Evolutionary conservation across 2,888 invertebrate species (phyloP).

Genomic region (Agonopterix subpropinquella): DNA sequence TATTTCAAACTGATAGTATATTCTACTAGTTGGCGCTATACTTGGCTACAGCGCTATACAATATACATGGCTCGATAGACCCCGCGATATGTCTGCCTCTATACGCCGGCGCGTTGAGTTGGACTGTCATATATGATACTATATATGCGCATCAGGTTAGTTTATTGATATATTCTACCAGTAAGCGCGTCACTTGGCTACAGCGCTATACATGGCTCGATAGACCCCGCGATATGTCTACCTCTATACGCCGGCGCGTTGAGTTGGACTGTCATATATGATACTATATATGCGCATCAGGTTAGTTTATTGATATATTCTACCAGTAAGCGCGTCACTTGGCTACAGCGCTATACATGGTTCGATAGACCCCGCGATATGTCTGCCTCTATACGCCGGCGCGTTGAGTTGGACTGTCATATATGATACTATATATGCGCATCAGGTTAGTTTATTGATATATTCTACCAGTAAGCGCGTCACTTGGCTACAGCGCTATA

Average conservation of each 20-base stretch:
- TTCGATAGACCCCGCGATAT: conserved; percentile 79
- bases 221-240: conserved; percentile 82
- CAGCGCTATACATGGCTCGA: conserved; percentile 86
- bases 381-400: conserved; percentile 90
- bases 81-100: conserved; percentile 87
- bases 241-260: conserved; percentile 93
- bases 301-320: conserved; percentile 84
- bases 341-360: conserved; percentile 94
- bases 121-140: conserved; percentile 99
- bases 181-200: conserved; percentile 93
- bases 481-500: conserved; percentile 94
- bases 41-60: conserved; percentile 95
- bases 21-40: too few species aligned
- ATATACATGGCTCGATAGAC: conserved; percentile 81
- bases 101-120: conserved; percentile 91
- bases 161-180: too few species aligned
- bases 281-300: conserved; percentile 99
- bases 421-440: conserved; percentile 99
- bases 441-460: conserved; percentile 87
- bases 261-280: conserved; percentile 97
- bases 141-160: conserved; percentile 98
- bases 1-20: too few species aligned
- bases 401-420: conserved; percentile 97
- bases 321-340: conserved; percentile 90
- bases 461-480: too few species aligned